phyloP scores from a whole-genome alignment of 2,888 invertebrate genomes.

The Syrista parreyssii region DNA sequence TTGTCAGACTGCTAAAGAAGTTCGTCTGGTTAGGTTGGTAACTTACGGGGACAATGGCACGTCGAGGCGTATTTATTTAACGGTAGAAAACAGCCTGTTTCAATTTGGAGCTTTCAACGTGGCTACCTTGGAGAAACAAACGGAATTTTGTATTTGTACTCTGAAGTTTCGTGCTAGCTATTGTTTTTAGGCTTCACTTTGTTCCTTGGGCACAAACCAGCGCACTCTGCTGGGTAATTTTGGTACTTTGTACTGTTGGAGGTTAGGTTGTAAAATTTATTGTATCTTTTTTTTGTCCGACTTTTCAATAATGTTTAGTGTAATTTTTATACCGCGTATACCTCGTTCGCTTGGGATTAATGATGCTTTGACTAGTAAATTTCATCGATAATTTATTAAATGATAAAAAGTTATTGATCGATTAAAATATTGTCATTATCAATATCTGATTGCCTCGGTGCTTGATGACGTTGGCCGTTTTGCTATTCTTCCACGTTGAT shows the following conservation, averaged over 20 bases:
- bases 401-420: not conserved
- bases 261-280: not conserved
- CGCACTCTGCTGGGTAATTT: not conserved
- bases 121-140: not conserved
- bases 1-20: not conserved
- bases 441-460: not conserved
- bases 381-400: not conserved
- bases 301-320: too few species aligned
- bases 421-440: not conserved
- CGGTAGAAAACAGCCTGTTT: not conserved
- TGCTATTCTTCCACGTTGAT: not conserved
- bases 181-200: not conserved
- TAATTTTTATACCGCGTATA: not conserved
- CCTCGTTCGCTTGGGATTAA: not conserved
- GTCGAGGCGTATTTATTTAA: not conserved
- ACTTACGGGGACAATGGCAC: not conserved
- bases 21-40: not conserved
- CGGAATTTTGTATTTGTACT: not conserved
- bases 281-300: too few species aligned
- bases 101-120: not conserved
- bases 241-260: not conserved
- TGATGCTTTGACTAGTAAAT: not conserved
- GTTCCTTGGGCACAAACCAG: not conserved
- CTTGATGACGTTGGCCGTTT: not conserved
- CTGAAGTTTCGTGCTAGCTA: not conserved